These are phyloP conservation scores for Bilobella aurantiaca DNA, from an alignment of 1,140 invertebrate species.

Conservation along the genomic window DNA sequence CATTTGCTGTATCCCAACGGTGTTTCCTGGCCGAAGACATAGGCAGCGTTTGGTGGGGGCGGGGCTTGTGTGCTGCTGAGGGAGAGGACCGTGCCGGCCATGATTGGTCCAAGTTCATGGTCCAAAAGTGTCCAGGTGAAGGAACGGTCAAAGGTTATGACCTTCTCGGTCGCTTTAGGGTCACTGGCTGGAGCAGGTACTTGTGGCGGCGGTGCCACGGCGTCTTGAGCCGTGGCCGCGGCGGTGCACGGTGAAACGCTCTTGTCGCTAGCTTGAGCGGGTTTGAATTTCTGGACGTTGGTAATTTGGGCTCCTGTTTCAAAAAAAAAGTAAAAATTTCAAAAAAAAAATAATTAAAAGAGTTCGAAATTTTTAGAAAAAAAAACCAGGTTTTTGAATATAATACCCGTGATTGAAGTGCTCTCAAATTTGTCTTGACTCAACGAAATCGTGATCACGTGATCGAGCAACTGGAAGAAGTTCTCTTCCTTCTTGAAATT, in stretches of 20 bases:
- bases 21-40: not conserved
- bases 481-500: constrained; percentile 6
- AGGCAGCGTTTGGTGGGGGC: not conserved
- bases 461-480: constrained; percentile 7
- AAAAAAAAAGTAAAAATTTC: not conserved
- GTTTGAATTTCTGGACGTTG: constrained; percentile 8
- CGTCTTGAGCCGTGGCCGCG: not conserved
- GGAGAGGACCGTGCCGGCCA: not conserved
- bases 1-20: not conserved
- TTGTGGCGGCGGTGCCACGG: not conserved
- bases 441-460: constrained; percentile 1
- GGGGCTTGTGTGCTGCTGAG: not conserved
- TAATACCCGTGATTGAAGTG: constrained; percentile 13
- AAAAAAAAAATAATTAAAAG: too few species aligned
- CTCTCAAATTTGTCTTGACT: not conserved
- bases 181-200: not conserved
- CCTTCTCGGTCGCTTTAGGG: not conserved
- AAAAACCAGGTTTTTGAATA: not conserved
- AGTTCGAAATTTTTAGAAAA: not conserved
- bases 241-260: too few species aligned
- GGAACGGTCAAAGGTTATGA: constrained; percentile 13
- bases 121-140: constrained; percentile 15
- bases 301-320: constrained; percentile 10
- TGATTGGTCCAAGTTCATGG: not conserved
- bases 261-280: not conserved